Percentiles rank a stretch among this genome's conserved stretches.
Evolutionary conservation across 2,113 vertebrate genomes (phyloP).

Genomic region (Siphamia tubifer): DNA sequence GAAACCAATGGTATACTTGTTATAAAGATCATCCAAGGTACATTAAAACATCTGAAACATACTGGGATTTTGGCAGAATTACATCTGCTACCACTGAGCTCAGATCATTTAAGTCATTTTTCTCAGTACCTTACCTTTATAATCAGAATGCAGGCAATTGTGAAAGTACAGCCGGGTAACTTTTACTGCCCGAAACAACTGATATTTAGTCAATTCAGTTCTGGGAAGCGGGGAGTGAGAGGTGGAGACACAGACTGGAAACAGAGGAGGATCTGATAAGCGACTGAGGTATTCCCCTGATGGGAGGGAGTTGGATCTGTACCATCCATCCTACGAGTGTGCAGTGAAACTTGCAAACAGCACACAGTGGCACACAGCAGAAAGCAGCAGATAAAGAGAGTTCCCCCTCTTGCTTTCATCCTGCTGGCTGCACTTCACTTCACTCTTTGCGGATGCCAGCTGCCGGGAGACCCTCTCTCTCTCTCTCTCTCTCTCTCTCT

Average conservation of each 20-base stretch:
- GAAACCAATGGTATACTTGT: neutral
- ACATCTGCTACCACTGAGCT: no score
- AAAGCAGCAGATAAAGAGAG: slow-evolving; percentile 36
- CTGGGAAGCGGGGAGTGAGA: neutral
- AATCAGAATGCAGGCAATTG: no score
- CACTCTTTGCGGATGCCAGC: slow-evolving; percentile 27
- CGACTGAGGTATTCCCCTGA: slow-evolving; percentile 48
- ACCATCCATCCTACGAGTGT: slow-evolving; percentile 23
- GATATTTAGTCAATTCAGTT: no score
- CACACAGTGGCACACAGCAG: neutral
- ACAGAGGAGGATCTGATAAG: slow-evolving; percentile 61
- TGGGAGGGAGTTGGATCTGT: slow-evolving; percentile 38
- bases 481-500: slow-evolving; percentile 31
- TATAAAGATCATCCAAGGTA: neutral
- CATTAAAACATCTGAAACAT: neutral
- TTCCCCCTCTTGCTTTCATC: slow-evolving; percentile 37
- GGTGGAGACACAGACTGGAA: neutral
- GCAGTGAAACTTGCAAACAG: slow-evolving; percentile 21
- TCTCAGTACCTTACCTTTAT: no score
- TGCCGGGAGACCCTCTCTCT: slow-evolving; percentile 10
- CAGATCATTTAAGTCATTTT: no score
- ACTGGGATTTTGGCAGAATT: no score
- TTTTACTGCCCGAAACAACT: no score
- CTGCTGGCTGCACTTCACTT: slow-evolving; percentile 20
- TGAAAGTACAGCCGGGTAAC: no score